These are phyloP conservation scores for Grantiella picta DNA, from an alignment of 2,113 vertebrate species.

Conservation along the genomic window DNA sequence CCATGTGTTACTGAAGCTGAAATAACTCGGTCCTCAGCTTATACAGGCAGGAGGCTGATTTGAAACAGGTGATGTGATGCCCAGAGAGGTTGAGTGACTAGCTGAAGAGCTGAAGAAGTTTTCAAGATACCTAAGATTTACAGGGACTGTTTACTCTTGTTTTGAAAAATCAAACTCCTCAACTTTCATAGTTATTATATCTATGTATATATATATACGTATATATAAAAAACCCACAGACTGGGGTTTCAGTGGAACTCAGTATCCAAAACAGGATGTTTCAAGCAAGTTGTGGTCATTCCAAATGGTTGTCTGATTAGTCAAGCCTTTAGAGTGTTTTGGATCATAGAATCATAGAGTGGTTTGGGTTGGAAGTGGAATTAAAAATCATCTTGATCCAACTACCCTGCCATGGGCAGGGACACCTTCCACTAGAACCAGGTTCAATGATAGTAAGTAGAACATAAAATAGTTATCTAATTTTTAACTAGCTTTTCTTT, in stretches of 20 bases:
- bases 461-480: not conserved
- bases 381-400: not conserved
- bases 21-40: not conserved
- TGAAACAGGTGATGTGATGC: not conserved
- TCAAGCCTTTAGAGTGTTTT: not conserved
- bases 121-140: not conserved
- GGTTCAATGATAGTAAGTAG: not conserved
- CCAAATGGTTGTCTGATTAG: not conserved
- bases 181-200: not conserved
- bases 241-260: not conserved
- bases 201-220: not conserved
- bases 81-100: slow-evolving; percentile 1
- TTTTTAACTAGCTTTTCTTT: not conserved
- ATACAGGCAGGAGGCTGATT: not conserved
- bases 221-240: not conserved
- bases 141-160: not conserved
- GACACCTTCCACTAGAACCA: not conserved
- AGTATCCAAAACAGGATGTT: not conserved
- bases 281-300: not conserved
- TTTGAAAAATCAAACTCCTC: not conserved
- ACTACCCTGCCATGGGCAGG: accelerated
- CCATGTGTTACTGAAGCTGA: not conserved
- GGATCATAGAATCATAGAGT: not conserved
- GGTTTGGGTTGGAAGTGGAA: not conserved
- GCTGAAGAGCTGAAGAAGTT: not conserved